Evolutionary conservation across 2,797 vertebrate species (phyloP).

Genomic region (Vireo griseus): DNA sequence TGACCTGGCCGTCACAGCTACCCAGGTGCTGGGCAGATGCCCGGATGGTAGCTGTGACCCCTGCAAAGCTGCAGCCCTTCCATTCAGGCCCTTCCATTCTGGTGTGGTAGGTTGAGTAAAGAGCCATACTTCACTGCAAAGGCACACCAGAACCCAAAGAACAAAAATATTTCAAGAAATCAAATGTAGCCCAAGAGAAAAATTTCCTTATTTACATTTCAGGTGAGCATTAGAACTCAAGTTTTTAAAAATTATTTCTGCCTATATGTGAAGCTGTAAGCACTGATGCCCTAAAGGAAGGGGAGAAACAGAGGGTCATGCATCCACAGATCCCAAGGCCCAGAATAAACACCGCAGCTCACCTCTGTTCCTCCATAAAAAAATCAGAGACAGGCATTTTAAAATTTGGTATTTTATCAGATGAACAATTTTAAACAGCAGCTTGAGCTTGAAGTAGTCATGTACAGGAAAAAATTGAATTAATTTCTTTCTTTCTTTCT

Average conservation of each 20-base stretch:
- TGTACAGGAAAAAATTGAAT: background rate
- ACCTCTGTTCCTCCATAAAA: background rate
- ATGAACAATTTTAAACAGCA: conserved; percentile 19
- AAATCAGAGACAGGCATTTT: background rate
- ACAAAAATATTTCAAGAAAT: background rate
- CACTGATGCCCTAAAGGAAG: background rate
- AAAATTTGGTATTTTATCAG: background rate
- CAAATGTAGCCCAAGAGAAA: background rate
- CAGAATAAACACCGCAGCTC: background rate
- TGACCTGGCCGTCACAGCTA: background rate
- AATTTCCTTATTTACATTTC: background rate
- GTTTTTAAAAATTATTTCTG: background rate
- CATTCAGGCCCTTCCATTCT: background rate
- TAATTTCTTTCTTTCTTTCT: background rate
- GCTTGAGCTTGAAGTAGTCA: background rate
- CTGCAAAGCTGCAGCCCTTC: background rate
- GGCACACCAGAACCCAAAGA: background rate
- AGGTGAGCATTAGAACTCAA: background rate
- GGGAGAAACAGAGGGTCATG: background rate
- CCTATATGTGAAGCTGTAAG: background rate
- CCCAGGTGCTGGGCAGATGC: fast-evolving
- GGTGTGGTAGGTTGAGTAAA: fast-evolving
- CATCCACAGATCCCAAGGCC: background rate
- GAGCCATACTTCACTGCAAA: background rate
- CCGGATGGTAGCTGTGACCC: background rate